These are phyloP conservation scores for Crotalus horridus DNA, from an alignment of 2,113 vertebrate species.

Conservation along the genomic window DNA sequence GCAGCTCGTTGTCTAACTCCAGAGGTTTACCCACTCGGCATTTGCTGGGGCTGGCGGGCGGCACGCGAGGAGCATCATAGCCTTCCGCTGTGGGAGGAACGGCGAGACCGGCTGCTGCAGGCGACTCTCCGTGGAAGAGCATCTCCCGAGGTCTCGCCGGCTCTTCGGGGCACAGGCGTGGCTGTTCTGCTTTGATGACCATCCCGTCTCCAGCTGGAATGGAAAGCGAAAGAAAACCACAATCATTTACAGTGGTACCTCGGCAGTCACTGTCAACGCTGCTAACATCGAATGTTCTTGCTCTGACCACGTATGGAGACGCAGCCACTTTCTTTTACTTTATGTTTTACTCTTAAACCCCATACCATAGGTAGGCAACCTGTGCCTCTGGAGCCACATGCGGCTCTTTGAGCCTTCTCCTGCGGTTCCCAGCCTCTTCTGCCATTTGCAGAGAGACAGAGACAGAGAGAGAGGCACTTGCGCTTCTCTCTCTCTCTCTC, in stretches of 20 bases:
- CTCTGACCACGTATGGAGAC: too few relatives aligned
- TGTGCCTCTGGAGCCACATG: too few relatives aligned
- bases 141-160: conserved; percentile 41
- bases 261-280: too few relatives aligned
- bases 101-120: not conserved
- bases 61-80: not conserved
- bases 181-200: conserved; percentile 59
- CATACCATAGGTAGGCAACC: too few relatives aligned
- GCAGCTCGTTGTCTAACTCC: conserved; percentile 1
- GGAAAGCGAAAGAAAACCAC: not conserved
- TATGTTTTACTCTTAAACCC: too few relatives aligned
- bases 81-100: not conserved
- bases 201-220: conserved; percentile 47
- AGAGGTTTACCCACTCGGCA: conserved; percentile 51
- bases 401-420: too few relatives aligned
- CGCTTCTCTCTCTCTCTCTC: too few relatives aligned
- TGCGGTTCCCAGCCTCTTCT: too few relatives aligned
- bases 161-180: conserved; percentile 38
- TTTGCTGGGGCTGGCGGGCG: not conserved
- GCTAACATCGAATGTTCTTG: too few relatives aligned
- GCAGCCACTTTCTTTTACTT: too few relatives aligned
- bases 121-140: conserved; percentile 36
- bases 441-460: too few relatives aligned
- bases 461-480: too few relatives aligned
- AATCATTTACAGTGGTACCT: not conserved